Conservation (phyloP, 2,797 vertebrate genomes). For the Jordanella pulchra region DNA sequence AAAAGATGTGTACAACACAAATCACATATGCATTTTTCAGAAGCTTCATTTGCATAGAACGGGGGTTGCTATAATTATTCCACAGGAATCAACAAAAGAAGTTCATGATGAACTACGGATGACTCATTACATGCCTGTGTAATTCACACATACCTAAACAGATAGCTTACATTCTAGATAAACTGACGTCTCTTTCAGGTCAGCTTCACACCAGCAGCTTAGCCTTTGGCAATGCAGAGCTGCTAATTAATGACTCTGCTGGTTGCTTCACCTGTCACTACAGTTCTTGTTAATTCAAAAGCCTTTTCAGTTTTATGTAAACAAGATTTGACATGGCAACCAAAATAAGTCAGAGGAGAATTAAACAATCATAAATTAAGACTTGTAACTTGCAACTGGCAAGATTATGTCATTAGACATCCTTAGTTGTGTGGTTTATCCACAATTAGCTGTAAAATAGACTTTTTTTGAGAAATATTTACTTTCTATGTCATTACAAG, state of each 20-base stretch:
- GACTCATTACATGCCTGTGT: slow-evolving; percentile 21
- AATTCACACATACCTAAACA: slow-evolving; percentile 24
- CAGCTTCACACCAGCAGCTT: neutral
- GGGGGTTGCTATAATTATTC: slow-evolving; percentile 48
- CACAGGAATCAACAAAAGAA: slow-evolving; percentile 67
- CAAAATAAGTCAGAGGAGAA: neutral
- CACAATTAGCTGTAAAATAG: too few species aligned
- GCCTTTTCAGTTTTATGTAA: neutral
- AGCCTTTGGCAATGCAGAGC: neutral
- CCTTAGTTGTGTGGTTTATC: neutral
- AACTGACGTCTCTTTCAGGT: neutral
- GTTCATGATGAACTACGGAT: slow-evolving; percentile 55
- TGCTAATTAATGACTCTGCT: neutral
- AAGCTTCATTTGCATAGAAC: slow-evolving; percentile 41
- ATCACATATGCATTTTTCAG: slow-evolving; percentile 20
- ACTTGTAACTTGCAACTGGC: neutral
- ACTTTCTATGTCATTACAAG: too few species aligned
- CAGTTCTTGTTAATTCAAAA: too few species aligned
- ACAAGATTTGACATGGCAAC: neutral
- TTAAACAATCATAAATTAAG: neutral
- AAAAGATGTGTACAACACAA: slow-evolving; percentile 57
- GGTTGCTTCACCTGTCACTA: neutral
- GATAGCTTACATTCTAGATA: slow-evolving; percentile 17
- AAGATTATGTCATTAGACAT: neutral
- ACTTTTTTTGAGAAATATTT: too few species aligned